A percentile compares a stretch with the other conserved stretches of the same genome.
phyloP scores from a whole-genome alignment of 2,888 invertebrate genomes.

The Baronia brevicornis region DNA sequence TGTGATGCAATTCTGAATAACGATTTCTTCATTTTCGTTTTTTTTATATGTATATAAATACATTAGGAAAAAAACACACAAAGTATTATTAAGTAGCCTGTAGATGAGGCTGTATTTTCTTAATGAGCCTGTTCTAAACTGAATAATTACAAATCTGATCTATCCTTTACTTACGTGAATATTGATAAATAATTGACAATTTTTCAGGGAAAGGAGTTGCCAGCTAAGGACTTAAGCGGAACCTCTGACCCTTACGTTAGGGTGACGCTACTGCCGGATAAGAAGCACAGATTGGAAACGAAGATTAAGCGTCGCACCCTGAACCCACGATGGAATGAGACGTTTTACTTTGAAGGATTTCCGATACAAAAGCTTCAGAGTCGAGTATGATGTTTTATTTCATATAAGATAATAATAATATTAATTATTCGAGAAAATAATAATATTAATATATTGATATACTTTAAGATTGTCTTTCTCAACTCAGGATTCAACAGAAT shows the following conservation, averaged over 20 bases:
- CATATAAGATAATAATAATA: background rate
- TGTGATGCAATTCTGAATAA: no score
- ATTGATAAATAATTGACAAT: no score
- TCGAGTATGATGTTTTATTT: conserved; percentile 67
- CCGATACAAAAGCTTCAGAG: conserved; percentile 95
- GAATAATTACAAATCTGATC: no score
- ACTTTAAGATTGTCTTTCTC: no score
- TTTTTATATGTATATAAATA: no score
- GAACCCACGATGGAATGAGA: conserved; percentile 95
- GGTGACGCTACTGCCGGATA: conserved; percentile 91
- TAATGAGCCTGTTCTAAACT: no score
- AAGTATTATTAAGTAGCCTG: no score
- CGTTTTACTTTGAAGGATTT: conserved; percentile 95
- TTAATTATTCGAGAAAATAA: conserved; percentile 1
- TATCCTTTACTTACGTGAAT: no score
- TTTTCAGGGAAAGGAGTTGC: conserved; percentile 91
- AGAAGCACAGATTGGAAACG: conserved; percentile 93
- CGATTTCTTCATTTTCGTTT: no score
- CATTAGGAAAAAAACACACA: no score
- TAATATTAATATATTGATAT: conserved; percentile 6
- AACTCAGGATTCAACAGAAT: no score
- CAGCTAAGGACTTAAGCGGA: conserved; percentile 93
- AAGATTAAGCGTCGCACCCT: conserved; percentile 93
- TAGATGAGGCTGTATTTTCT: no score
- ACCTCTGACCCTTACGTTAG: conserved; percentile 95